Base-by-base conservation (phyloP, 2,888 invertebrate species). In the Cataglyphis altisquamis region DNA sequence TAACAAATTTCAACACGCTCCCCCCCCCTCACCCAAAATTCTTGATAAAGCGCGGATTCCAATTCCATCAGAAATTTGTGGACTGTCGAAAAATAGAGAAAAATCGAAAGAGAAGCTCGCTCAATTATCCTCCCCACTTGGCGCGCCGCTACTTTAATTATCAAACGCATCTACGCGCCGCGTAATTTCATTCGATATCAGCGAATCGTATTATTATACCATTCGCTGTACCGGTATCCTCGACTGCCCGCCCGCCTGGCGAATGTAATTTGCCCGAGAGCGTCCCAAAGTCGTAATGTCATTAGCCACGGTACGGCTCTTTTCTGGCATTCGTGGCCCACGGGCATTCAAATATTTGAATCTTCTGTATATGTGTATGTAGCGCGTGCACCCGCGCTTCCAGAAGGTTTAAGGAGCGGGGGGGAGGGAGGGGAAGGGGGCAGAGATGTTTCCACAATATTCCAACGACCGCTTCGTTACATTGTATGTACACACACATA, bases 191-290 rank as follows among this genome's bases (percentile, higher is more conserved):
- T 62, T 85, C 87, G 84, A 90, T 90, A 87, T 88, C 90, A 88
- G 66, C 84, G 72, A 73, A 83, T 87, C 84, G 78, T 88, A 86
- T 90, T 90, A 86, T 87, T 90, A 88, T 88, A 85, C 82, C 90
- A 86, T 90, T 87, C 84, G 81, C 77, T 70, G 63, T 63, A 68
- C 66, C 52, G 77, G 55, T 57, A 57, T 25, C 60, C 67, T 84
- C 74, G 70, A 57, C 63, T 18, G 21, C 0, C 66, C 6, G 32
- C 6, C 62, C 67, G 82, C 12, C 81, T 72, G 87, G 83, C 84
- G 87, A 90, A 90, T 90, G 89, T 88, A 89, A 90, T 90, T 90
- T 89, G 89, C 87, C 86, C 86, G 87, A 86, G 88, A 90, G 87
- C 89, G 66, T 88, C 87, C 89, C 82, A 78, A 90, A 90, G 90